phyloP scores from a whole-genome alignment of 92 coral and sea anemone genomes.

The Chrysogorgia sp. region DNA sequence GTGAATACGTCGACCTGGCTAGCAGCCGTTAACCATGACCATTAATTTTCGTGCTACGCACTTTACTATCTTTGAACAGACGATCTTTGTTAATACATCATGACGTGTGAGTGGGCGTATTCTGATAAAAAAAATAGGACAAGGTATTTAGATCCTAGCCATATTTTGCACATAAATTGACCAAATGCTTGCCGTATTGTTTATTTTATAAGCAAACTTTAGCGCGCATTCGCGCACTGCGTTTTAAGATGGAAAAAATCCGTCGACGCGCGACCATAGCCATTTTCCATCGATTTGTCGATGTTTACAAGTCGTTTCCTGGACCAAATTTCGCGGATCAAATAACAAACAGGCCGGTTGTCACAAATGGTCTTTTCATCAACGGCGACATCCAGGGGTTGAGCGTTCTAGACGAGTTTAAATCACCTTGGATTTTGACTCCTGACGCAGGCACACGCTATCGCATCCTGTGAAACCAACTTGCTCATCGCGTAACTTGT shows the following conservation, averaged over 20 bases:
- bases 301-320: constrained; percentile 13
- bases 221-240: no score
- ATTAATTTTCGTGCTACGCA: no score
- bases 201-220: no score
- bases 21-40: neutral
- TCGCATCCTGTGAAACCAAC: neutral
- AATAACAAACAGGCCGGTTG: constrained; percentile 40
- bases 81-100: constrained; percentile 23
- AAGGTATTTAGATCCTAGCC: no score
- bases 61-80: constrained; percentile 22
- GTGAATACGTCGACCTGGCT: no score
- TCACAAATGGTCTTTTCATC: constrained; percentile 49
- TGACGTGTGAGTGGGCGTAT: constrained; percentile 29
- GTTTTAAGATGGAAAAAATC: neutral
- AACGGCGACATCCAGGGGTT: constrained; percentile 25
- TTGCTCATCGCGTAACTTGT: constrained; percentile 2
- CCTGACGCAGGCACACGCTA: constrained; percentile 16
- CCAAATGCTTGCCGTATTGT: neutral
- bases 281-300: neutral
- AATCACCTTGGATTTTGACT: neutral
- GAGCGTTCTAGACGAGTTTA: constrained; percentile 21
- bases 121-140: no score
- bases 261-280: neutral
- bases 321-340: constrained; percentile 34
- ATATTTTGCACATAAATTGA: no score